Evolutionary conservation across 2,113 vertebrate genomes (phyloP).

Genomic region (Macheiramphus alcinus): DNA sequence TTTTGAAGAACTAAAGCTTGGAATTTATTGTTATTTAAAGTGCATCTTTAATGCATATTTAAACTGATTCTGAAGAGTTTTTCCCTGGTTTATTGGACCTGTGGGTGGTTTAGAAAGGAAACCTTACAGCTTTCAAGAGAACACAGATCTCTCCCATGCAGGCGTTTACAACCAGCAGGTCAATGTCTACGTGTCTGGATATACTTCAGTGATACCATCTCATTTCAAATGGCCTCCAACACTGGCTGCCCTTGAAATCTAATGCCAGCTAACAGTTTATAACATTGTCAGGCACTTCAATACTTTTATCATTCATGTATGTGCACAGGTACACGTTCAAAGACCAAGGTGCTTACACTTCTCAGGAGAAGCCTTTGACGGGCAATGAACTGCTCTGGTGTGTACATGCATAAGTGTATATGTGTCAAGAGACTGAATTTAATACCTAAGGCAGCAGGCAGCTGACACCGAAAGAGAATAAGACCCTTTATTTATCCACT

Average conservation of each 20-base stretch:
- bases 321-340: not conserved
- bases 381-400: not conserved
- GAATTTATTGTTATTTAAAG: not conserved
- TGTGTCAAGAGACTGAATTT: not conserved
- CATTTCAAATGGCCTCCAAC: not conserved
- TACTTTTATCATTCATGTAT: not conserved
- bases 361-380: not conserved
- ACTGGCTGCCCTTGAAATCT: not conserved
- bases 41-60: not conserved
- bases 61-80: not conserved
- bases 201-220: not conserved
- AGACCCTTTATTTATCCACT: not conserved
- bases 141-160: not conserved
- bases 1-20: not conserved
- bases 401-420: accelerated
- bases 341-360: not conserved
- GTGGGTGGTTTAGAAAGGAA: not conserved
- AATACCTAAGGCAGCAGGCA: not conserved
- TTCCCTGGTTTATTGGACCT: not conserved
- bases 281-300: not conserved
- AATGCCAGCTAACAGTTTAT: not conserved
- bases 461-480: not conserved
- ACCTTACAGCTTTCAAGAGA: not conserved
- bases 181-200: not conserved
- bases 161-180: not conserved